Percentiles rank a stretch among this genome's conserved stretches.
Evolutionary conservation across 1,140 invertebrate species (phyloP).

Genomic region (Monomorium pharaonis): DNA sequence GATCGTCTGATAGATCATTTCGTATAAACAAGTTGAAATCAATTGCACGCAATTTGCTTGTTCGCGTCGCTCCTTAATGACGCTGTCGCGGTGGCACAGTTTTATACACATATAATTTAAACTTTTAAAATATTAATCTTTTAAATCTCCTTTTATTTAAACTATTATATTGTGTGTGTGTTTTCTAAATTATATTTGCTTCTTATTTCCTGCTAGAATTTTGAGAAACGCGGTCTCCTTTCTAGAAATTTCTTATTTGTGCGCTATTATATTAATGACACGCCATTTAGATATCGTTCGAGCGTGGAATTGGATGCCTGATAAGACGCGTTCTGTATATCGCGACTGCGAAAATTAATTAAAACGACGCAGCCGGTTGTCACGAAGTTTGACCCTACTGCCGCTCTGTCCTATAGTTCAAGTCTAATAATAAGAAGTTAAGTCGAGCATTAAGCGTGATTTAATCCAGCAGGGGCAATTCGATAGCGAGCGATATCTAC

Average conservation of each 20-base stretch:
- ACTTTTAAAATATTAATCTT: background rate
- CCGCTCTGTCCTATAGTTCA: constrained; percentile 68
- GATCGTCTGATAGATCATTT: background rate
- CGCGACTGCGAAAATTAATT: constrained; percentile 75
- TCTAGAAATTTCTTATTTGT: constrained; percentile 8
- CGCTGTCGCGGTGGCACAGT: background rate
- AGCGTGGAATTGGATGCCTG: constrained; percentile 28
- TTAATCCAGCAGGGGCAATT: constrained; percentile 62
- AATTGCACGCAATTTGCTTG: background rate
- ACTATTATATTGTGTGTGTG: no score
- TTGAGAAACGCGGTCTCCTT: background rate
- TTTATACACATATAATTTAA: background rate
- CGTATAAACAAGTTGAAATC: background rate
- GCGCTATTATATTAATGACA: constrained; percentile 1
- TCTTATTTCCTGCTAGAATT: background rate
- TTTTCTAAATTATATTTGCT: background rate
- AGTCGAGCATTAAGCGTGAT: constrained; percentile 76
- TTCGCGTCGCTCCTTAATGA: background rate
- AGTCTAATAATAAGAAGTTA: constrained; percentile 83
- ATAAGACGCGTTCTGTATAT: constrained; percentile 33
- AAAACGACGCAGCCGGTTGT: constrained; percentile 74
- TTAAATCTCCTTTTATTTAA: background rate
- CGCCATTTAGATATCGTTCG: constrained; percentile 1
- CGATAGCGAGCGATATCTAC: constrained; percentile 64
- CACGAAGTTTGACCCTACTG: constrained; percentile 70